Conservation (phyloP, 2,888 invertebrate species). For the Podotricha telesiphe region DNA sequence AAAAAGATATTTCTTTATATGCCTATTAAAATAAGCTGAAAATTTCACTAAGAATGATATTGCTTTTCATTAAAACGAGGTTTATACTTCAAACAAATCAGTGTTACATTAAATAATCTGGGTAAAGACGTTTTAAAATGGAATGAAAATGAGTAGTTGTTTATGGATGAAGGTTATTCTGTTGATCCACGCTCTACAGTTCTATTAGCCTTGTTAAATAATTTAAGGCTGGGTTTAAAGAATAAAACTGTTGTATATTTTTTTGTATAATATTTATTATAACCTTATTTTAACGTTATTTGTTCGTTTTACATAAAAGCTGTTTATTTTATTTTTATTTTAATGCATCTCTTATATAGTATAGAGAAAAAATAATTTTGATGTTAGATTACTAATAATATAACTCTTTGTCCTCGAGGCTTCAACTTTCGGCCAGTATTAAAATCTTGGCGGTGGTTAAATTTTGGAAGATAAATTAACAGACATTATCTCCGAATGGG, state of each 20-base stretch:
- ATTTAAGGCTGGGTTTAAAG: slow-evolving; percentile 2
- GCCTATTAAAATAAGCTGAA: background rate
- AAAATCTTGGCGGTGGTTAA: too few relatives aligned
- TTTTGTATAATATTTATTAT: background rate
- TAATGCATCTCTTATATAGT: background rate
- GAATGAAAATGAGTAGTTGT: slow-evolving; percentile 21
- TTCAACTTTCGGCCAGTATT: too few relatives aligned
- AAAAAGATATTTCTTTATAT: background rate
- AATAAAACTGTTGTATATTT: background rate
- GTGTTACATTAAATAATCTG: slow-evolving; percentile 25
- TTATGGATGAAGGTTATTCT: slow-evolving; percentile 18
- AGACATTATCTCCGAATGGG: too few relatives aligned
- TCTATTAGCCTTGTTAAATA: slow-evolving; percentile 17
- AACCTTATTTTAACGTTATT: background rate
- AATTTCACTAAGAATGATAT: slow-evolving; percentile 6
- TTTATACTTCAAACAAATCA: slow-evolving; percentile 17
- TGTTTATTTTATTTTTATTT: background rate
- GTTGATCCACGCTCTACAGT: slow-evolving; percentile 4
- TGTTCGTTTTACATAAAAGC: background rate
- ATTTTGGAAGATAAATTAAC: too few relatives aligned
- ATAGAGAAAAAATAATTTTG: too few relatives aligned
- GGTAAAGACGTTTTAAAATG: slow-evolving; percentile 22
- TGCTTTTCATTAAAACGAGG: slow-evolving; percentile 13
- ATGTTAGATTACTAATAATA: too few relatives aligned
- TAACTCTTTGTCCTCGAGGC: too few relatives aligned